These are phyloP conservation scores for Galleria mellonella DNA, from an alignment of 1,140 invertebrate species.

Conservation along the genomic window DNA sequence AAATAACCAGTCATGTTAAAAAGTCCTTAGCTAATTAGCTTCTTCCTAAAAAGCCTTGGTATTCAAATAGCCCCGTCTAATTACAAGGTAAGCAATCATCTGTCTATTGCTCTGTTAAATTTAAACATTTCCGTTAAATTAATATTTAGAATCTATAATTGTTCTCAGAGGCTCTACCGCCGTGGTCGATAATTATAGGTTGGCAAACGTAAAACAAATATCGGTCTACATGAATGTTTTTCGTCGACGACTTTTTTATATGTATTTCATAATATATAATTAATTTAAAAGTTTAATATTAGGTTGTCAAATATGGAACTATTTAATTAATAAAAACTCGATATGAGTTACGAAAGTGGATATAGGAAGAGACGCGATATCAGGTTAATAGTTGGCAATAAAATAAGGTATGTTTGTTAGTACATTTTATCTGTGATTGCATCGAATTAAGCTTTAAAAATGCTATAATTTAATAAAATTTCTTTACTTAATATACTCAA, in stretches of 20 bases:
- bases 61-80: slow-evolving; percentile 5
- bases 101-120: slow-evolving; percentile 2
- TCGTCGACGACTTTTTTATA: slow-evolving; percentile 14
- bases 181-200: slow-evolving; percentile 30
- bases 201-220: slow-evolving; percentile 25
- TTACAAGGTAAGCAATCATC: slow-evolving; percentile 11
- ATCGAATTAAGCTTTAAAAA: too few species aligned
- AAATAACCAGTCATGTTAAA: not conserved
- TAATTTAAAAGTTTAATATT: too few species aligned
- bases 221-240: slow-evolving; percentile 20
- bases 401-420: too few species aligned
- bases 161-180: slow-evolving; percentile 15
- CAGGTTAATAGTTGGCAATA: too few species aligned
- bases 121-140: slow-evolving; percentile 10
- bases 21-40: slow-evolving; percentile 1
- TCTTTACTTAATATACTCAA: too few species aligned
- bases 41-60: slow-evolving; percentile 1
- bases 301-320: too few species aligned
- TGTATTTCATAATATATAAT: too few species aligned
- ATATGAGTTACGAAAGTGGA: too few species aligned
- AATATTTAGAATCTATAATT: slow-evolving; percentile 11
- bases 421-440: too few species aligned
- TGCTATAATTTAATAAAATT: too few species aligned
- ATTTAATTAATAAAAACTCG: too few species aligned
- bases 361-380: too few species aligned